A percentile compares a stretch with the other conserved stretches of the same genome.
Conservation (phyloP, 2,797 vertebrate species). For the Coccyzus lansbergi region DNA sequence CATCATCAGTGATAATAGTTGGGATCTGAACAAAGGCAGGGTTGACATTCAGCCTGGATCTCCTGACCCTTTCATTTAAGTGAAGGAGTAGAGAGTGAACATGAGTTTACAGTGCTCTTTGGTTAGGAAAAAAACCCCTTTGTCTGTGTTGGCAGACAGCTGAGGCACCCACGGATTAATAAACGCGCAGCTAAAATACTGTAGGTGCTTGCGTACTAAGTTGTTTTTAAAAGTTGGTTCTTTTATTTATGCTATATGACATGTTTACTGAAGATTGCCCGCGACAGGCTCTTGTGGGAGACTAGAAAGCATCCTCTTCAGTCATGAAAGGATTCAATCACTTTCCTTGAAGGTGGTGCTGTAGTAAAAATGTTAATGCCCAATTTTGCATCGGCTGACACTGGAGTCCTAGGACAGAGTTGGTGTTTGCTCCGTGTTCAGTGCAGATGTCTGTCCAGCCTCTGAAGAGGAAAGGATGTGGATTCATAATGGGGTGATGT, state of each 20-base stretch:
- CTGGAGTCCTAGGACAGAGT: conserved; percentile 52
- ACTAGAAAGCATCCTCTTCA: conserved; percentile 19
- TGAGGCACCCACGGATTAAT: neutral
- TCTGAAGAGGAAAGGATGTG: conserved; percentile 57
- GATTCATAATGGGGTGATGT: conserved; percentile 73
- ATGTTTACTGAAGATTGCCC: conserved; percentile 36
- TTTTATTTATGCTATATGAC: neutral
- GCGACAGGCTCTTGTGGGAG: conserved; percentile 49
- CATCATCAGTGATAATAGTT: conserved; percentile 52
- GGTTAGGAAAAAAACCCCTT: neutral
- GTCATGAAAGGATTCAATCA: conserved; percentile 42
- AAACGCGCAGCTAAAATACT: neutral
- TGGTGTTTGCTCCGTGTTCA: conserved; percentile 19
- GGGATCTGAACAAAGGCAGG: conserved; percentile 59
- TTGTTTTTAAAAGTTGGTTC: conserved; percentile 37
- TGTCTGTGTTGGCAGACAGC: conserved; percentile 10
- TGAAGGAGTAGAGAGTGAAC: conserved; percentile 9
- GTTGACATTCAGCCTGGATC: conserved; percentile 50
- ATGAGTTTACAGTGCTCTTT: conserved; percentile 43
- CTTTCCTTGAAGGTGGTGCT: conserved; percentile 65
- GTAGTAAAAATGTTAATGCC: conserved; percentile 55
- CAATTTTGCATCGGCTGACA: conserved; percentile 32
- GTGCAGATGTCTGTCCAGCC: conserved; percentile 17
- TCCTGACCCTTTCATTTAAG: conserved; percentile 49
- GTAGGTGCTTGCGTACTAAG: neutral